A percentile compares a stretch with the other conserved stretches of the same genome.
Evolutionary conservation across 2,113 vertebrate species (phyloP).

Genomic region (Echinops telfairi): DNA sequence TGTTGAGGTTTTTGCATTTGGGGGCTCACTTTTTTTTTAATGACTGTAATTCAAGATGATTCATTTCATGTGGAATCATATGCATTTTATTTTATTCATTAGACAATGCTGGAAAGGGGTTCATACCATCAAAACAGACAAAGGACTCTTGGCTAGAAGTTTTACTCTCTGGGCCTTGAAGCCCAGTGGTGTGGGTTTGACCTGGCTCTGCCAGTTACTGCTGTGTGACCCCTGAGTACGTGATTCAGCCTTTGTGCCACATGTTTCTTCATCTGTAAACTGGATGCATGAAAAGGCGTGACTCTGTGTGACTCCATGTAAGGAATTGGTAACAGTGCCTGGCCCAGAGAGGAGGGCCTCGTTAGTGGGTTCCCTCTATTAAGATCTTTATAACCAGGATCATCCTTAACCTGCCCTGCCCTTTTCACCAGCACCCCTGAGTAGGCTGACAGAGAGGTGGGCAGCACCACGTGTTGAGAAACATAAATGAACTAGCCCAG

Average conservation of each 20-base stretch:
- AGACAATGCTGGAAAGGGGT: background rate
- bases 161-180: background rate
- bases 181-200: background rate
- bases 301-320: background rate
- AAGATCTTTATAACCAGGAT: background rate
- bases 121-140: background rate
- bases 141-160: background rate
- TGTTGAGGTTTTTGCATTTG: background rate
- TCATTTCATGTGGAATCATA: background rate
- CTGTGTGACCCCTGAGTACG: background rate
- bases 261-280: slow-evolving; percentile 1
- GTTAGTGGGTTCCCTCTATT: background rate
- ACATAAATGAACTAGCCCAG: background rate
- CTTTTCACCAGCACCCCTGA: background rate
- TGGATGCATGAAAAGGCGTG: background rate
- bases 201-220: background rate
- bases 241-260: background rate
- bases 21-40: background rate
- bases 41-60: background rate
- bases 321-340: background rate
- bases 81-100: background rate
- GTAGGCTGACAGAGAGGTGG: background rate
- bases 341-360: background rate
- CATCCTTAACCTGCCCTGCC: background rate
- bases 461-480: background rate